A percentile compares a stretch with the other conserved stretches of the same genome.
These are phyloP conservation scores for Pelusios castaneus DNA, from an alignment of 2,113 vertebrate genomes.

Conservation along the genomic window DNA sequence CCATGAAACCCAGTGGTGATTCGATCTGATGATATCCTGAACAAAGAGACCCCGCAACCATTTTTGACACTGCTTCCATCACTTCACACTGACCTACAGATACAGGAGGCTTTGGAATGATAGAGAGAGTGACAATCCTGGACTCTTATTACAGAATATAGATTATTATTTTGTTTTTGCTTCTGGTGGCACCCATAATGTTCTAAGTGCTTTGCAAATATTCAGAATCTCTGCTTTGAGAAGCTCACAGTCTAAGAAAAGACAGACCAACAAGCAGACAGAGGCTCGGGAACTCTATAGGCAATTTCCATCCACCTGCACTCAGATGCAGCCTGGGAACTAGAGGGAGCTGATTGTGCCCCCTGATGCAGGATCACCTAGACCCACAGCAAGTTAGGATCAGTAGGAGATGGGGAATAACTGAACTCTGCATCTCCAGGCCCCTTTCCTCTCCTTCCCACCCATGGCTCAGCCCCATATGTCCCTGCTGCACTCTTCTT, in stretches of 20 bases:
- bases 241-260: background rate
- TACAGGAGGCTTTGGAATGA: background rate
- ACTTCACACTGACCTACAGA: background rate
- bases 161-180: background rate
- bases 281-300: background rate
- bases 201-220: background rate
- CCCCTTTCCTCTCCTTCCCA: background rate
- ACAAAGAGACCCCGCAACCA: background rate
- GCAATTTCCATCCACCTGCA: background rate
- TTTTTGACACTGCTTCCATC: background rate
- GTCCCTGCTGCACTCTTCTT: too few relatives aligned
- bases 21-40: background rate
- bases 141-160: background rate
- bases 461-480: background rate
- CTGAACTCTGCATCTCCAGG: fast-evolving
- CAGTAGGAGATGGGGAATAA: background rate
- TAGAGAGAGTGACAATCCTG: background rate
- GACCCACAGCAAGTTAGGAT: background rate
- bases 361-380: background rate
- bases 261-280: background rate
- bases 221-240: background rate
- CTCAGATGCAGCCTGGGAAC: background rate
- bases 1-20: background rate
- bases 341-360: background rate
- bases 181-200: background rate